Base-by-base conservation (phyloP, 2,888 invertebrate species). In the Stramonita haemastoma region DNA sequence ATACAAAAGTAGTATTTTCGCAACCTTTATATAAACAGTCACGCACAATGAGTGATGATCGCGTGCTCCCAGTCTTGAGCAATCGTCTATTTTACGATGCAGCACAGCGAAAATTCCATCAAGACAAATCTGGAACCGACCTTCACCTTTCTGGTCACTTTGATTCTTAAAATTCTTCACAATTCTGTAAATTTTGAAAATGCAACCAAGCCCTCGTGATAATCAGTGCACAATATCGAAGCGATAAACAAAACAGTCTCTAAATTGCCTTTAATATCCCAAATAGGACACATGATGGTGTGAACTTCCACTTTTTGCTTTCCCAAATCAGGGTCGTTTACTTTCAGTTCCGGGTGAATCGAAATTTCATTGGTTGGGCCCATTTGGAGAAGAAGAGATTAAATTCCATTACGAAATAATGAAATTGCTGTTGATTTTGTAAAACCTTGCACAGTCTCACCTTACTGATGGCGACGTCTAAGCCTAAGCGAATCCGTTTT, bases 321-420 rank as follows among this genome's bases (percentile, higher is more conserved):
- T 86, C 66, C 86, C 66, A 34, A 29, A 29, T 57, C 66, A 86
- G 32, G 86, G 86, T 86, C 57, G 60, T 60, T 66, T 86, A 86
- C 86, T 86, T 86, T 86, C 86, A 86, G 86, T 86, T 86, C 86
- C 86, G 86, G 86, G 86, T 86, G 86, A 19, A 79, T 79, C 77
- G 32, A 86, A 60, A 66, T 86, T 86, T 60, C 86, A 60, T 86
- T 86, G 57, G 86, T 57, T 22, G 32, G 22, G n/a, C 26, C 46
- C 8, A 46, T 46, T 46, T 46, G 46, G 46, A 46, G 46, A 46
- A 46, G 46, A 15, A 34, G 36, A 34, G 34, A 34, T 34, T 19
- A 81, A 36, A 81, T 11, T 36, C 34, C 81, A 17, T 34, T 22
- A 81, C 19, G 19, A 15, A 19, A 81, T 15, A 32, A 17, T 19